Percentiles rank a stretch among this genome's conserved stretches.
Evolutionary conservation across 1,140 invertebrate species (phyloP).

Genomic region (Macrotrachela quadricornifera): DNA sequence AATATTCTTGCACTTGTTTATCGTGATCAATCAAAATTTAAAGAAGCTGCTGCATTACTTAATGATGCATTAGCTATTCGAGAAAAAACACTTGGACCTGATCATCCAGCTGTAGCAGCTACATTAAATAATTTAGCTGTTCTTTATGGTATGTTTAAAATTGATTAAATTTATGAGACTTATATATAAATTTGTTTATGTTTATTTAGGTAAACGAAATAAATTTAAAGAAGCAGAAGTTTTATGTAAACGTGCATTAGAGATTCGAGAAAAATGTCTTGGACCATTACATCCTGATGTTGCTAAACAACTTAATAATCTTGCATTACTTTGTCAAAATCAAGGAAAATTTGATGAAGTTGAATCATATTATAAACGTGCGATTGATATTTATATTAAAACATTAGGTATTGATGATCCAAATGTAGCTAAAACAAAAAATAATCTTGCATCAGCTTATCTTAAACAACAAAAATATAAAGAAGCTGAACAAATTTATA

Average conservation of each 20-base stretch:
- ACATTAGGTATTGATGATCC: constrained; percentile 83
- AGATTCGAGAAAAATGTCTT: constrained; percentile 86
- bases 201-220: constrained; percentile 80
- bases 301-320: constrained; percentile 95
- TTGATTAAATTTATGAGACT: no score
- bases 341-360: constrained; percentile 56
- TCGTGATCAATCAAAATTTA: constrained; percentile 93
- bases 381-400: constrained; percentile 89
- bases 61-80: constrained; percentile 91
- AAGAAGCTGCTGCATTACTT: constrained; percentile 86
- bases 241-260: constrained; percentile 84
- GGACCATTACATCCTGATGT: constrained; percentile 98
- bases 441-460: constrained; percentile 94
- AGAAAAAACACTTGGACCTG: constrained; percentile 89
- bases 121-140: constrained; percentile 90
- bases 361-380: constrained; percentile 74
- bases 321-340: constrained; percentile 91
- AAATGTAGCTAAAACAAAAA: constrained; percentile 74
- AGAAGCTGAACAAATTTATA: constrained; percentile 91
- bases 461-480: constrained; percentile 80
- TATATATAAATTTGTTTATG: no score
- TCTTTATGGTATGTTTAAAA: no score
- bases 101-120: constrained; percentile 87
- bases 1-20: constrained; percentile 96
- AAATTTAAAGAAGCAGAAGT: constrained; percentile 95